Evolutionary conservation across 2,113 vertebrate genomes (phyloP).

Genomic region (Carassius auratus): DNA sequence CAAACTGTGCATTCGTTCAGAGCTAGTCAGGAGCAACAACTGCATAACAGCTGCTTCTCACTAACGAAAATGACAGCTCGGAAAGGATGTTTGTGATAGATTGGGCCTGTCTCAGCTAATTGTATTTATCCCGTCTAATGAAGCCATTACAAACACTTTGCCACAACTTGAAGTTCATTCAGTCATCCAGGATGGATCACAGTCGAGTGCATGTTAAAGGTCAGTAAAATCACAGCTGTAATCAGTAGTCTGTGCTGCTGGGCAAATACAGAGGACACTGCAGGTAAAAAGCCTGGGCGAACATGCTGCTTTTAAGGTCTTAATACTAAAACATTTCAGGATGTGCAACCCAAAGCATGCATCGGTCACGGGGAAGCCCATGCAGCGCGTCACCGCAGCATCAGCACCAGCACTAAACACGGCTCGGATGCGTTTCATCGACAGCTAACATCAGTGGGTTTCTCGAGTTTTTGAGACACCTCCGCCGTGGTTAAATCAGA

Average conservation of each 20-base stretch:
- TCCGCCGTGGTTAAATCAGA: background rate
- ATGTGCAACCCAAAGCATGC: background rate
- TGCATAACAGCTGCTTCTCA: background rate
- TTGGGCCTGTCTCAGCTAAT: background rate
- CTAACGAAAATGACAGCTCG: too few species aligned
- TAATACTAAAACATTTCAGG: background rate
- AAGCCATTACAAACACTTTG: constrained; percentile 8
- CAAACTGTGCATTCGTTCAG: background rate
- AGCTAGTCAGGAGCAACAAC: background rate
- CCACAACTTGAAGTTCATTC: background rate
- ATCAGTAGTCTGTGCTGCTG: background rate
- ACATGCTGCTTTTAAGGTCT: background rate
- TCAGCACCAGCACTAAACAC: constrained; percentile 24
- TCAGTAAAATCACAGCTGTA: background rate
- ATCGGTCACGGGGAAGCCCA: constrained; percentile 52
- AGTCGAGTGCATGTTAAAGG: background rate
- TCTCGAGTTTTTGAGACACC: background rate
- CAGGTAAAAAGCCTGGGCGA: background rate
- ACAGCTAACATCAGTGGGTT: background rate
- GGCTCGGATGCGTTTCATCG: background rate
- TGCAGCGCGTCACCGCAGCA: constrained; percentile 34
- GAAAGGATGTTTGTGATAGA: background rate
- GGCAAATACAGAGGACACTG: background rate
- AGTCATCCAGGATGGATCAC: background rate
- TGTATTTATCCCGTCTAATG: background rate